phyloP scores from a whole-genome alignment of 2,888 invertebrate genomes.

The Acanthococcus lagerstroemiae region DNA sequence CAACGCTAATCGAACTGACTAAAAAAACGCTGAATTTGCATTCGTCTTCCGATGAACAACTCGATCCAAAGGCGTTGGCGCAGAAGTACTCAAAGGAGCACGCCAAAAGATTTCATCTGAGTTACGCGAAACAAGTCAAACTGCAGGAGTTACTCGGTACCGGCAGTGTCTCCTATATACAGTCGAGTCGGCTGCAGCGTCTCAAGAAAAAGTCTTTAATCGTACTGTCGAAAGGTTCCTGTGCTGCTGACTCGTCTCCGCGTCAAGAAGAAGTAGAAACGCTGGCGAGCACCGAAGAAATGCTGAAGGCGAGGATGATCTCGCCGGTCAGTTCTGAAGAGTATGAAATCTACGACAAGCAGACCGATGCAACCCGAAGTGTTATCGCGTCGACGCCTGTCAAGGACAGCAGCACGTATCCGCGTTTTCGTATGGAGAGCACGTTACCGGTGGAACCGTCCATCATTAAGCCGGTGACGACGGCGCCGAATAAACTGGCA shows the following conservation, averaged over 20 bases:
- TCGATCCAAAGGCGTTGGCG: background rate
- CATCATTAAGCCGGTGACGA: background rate
- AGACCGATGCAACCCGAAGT: too few species aligned
- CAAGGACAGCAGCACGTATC: background rate
- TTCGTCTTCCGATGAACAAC: background rate
- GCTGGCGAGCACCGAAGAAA: too few species aligned
- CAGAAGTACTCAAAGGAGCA: slow-evolving; percentile 5
- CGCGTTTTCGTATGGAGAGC: background rate
- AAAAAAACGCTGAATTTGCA: slow-evolving; percentile 8
- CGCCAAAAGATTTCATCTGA: slow-evolving; percentile 11
- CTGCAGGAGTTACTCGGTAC: slow-evolving; percentile 15
- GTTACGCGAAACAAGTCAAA: slow-evolving; percentile 2
- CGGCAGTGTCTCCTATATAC: background rate
- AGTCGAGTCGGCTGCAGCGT: slow-evolving; percentile 3
- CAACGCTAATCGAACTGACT: slow-evolving; percentile 9
- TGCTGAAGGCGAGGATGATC: too few species aligned
- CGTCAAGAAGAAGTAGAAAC: background rate
- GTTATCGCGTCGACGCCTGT: slow-evolving; percentile 1
- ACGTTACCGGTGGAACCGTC: slow-evolving; percentile 1
- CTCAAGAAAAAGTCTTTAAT: slow-evolving; percentile 12
- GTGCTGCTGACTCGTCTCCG: too few species aligned
- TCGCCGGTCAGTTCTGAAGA: slow-evolving; percentile 14
- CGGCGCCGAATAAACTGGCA: too few species aligned
- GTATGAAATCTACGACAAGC: background rate
- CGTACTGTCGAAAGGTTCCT: slow-evolving; percentile 2